Conservation (phyloP, 2,888 invertebrate genomes). For the Galeopsomyia nigrocyanea region DNA sequence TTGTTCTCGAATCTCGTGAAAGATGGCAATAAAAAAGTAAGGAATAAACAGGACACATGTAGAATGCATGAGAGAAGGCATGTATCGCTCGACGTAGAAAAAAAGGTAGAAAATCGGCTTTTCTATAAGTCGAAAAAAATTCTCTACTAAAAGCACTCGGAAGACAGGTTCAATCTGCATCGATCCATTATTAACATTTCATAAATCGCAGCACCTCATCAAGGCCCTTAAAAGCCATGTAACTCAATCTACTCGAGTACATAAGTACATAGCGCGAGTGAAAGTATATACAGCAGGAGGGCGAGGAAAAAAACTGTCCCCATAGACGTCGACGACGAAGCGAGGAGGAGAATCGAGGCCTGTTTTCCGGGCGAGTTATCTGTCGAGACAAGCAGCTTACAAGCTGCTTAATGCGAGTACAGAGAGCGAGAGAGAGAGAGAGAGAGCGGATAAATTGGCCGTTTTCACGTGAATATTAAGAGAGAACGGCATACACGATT, state of each 20-base stretch:
- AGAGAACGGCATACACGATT: constrained; percentile 17
- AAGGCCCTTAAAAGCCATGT: not conserved
- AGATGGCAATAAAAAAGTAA: not conserved
- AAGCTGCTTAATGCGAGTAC: constrained; percentile 34
- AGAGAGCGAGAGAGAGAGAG: constrained; percentile 3
- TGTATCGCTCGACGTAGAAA: constrained; percentile 1
- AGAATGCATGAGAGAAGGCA: not conserved
- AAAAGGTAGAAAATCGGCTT: constrained; percentile 1
- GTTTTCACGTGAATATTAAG: constrained; percentile 43
- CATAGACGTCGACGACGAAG: not conserved
- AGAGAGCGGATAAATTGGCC: constrained; percentile 43
- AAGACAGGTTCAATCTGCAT: constrained; percentile 2
- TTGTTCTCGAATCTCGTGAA: too few species aligned
- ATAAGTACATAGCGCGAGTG: not conserved
- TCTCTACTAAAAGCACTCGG: not conserved
- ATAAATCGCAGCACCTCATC: constrained; percentile 7
- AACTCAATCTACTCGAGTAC: constrained; percentile 9
- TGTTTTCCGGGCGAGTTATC: constrained; percentile 1
- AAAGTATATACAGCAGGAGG: not conserved
- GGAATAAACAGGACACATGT: not conserved
- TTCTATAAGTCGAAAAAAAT: not conserved
- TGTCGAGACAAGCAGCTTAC: constrained; percentile 12
- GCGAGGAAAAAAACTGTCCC: constrained; percentile 4
- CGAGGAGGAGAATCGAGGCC: not conserved
- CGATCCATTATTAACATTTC: constrained; percentile 22